A percentile compares a stretch with the other conserved stretches of the same genome.
phyloP scores from a whole-genome alignment of 1,140 invertebrate genomes.

The Drosophila ohnishii region DNA sequence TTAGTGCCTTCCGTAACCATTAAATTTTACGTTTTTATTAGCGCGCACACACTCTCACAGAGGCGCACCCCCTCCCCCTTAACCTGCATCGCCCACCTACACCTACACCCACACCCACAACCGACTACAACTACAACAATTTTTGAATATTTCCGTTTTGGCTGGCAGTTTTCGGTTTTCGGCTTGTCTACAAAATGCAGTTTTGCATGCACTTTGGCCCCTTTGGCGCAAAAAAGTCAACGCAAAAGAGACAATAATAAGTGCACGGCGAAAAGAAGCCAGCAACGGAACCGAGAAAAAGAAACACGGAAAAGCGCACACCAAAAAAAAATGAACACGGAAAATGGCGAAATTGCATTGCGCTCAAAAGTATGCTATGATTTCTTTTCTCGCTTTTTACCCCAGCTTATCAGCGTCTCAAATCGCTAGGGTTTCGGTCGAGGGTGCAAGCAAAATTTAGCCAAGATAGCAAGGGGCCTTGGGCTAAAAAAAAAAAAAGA shows the following conservation, averaged over 20 bases:
- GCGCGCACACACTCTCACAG: constrained; percentile 56
- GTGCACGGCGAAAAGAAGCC: constrained; percentile 31
- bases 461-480: constrained; percentile 53
- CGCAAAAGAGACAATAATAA: constrained; percentile 57
- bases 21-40: constrained; percentile 82
- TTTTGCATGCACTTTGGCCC: constrained; percentile 74
- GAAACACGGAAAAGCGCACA: background rate
- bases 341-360: constrained; percentile 57
- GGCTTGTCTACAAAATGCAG: constrained; percentile 76
- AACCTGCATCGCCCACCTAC: background rate
- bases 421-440: constrained; percentile 28
- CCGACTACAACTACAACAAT: constrained; percentile 55
- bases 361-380: constrained; percentile 48
- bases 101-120: background rate
- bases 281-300: constrained; percentile 15
- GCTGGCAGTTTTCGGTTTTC: constrained; percentile 70
- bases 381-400: constrained; percentile 33
- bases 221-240: constrained; percentile 27
- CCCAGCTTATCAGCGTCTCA: constrained; percentile 61
- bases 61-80: background rate
- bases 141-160: constrained; percentile 81
- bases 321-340: constrained; percentile 29
- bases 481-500: background rate
- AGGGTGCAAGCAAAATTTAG: constrained; percentile 51
- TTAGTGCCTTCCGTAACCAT: constrained; percentile 82